These are phyloP conservation scores for Sepioteuthis lessoniana DNA, from an alignment of 2,888 invertebrate genomes.

Conservation along the genomic window DNA sequence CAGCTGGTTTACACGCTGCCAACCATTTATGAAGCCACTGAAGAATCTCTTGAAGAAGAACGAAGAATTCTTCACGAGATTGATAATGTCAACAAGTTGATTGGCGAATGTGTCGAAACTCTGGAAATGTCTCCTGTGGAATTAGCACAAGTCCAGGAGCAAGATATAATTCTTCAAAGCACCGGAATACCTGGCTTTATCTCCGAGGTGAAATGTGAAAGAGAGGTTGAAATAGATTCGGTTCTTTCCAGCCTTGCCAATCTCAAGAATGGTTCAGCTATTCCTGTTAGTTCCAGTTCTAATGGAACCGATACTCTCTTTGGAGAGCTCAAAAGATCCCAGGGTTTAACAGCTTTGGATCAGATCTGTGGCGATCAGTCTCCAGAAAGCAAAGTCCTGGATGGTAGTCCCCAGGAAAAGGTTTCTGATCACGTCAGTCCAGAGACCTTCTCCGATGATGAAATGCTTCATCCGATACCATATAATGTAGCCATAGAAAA, in stretches of 20 bases:
- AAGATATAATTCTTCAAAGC: not conserved
- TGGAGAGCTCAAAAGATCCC: not conserved
- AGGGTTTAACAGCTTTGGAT: not conserved
- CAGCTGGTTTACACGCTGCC: not conserved
- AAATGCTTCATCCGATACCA: not conserved
- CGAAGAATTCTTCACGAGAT: conserved; percentile 3
- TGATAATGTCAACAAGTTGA: not conserved
- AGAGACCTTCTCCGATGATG: not conserved
- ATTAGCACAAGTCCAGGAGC: not conserved
- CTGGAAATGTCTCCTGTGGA: conserved; percentile 11
- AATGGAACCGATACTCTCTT: not conserved
- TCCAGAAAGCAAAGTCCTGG: not conserved
- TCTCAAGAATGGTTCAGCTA: not conserved
- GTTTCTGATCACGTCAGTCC: not conserved
- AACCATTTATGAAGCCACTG: conserved; percentile 44
- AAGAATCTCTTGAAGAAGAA: not conserved
- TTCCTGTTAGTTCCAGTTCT: not conserved
- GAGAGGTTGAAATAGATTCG: not conserved
- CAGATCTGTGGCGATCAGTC: not conserved
- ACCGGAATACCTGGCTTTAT: not conserved
- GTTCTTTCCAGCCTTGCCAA: not conserved
- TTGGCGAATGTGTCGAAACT: not conserved
- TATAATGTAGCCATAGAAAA: not conserved
- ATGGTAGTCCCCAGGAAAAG: not conserved
- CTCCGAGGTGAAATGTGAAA: not conserved